Evolutionary conservation across 2,797 vertebrate genomes (phyloP).

Genomic region (Acridotheres tristis): DNA sequence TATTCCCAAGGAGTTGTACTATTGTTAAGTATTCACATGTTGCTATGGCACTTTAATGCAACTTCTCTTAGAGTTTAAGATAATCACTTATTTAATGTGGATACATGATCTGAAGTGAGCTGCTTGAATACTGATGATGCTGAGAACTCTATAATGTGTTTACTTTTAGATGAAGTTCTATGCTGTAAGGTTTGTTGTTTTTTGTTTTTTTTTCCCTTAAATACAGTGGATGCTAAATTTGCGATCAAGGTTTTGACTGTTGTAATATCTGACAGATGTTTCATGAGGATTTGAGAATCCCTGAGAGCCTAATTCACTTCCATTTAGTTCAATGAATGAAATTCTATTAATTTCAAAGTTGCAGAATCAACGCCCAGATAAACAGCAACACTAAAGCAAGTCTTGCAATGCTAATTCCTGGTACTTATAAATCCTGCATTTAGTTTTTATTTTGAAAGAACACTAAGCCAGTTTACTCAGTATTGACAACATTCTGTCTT

Average conservation of each 20-base stretch:
- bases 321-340: neutral
- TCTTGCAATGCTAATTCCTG: neutral
- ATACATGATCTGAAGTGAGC: neutral
- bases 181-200: neutral
- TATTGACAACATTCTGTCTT: neutral
- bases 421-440: neutral
- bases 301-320: neutral
- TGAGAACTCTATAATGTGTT: neutral
- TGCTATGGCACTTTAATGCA: neutral
- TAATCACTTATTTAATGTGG: neutral
- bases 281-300: neutral
- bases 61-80: neutral
- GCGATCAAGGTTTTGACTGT: neutral
- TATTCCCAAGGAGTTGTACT: neutral
- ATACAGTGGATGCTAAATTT: neutral
- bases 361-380: neutral
- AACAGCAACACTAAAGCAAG: neutral
- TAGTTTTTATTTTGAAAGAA: conserved; percentile 29
- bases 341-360: neutral
- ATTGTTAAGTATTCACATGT: neutral
- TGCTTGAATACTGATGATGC: neutral
- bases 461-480: neutral
- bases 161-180: neutral
- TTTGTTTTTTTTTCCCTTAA: neutral
- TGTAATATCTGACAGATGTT: neutral